Evolutionary conservation across 1,140 invertebrate species (phyloP), one percentile per base, ranked within the genome.

Genomic region (Nymphalis io): DNA sequence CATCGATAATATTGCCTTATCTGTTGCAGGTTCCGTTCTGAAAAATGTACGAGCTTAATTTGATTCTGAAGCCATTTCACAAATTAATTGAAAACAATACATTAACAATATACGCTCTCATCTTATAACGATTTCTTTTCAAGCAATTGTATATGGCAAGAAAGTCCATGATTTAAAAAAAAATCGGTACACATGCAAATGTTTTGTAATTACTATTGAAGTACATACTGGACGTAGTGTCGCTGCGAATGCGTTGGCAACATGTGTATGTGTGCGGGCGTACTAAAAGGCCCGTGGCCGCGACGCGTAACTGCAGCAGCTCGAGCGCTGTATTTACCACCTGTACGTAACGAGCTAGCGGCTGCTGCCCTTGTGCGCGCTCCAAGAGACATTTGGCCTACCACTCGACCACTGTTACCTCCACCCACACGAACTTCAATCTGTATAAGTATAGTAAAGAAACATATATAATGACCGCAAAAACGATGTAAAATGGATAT

Each of bases 391-490:
- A 91, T 91, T 72, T 91, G 88, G 58, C 89, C 89, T 10, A 91
- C 88, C 40, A 89, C 91, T 63, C 93, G 93, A 65, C 93, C 93
- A 38, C 93, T 82, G 42, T 62, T 86, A 18, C 76, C 79, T 6
- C 84, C 85, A 60, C 87, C 87, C 12, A 90, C 87, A 6, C 85
- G 78, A 0, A 90, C 85, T 60, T 71, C 63, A 10, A 71, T 71
- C 63, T 71, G 46, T 60, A 53, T 5, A 20, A 20, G 0, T 3
- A n/a, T 10, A 21, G 40, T 10, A 51, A 11, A 51, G 10, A 20
- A 20, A 1, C 13, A 16, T 8, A 48, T 3, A n/a, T 48, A 16
- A 18, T 13, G 16, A 53, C 10, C 11, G 0, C 15, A 16, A 46
- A n/a, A n/a, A n/a, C n/a, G n/a, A 53, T 12, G 13, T 12, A 8